phyloP scores from a whole-genome alignment of 37 sponge, comb jelly and placozoan genomes.

The Amphimedon queenslandica region DNA sequence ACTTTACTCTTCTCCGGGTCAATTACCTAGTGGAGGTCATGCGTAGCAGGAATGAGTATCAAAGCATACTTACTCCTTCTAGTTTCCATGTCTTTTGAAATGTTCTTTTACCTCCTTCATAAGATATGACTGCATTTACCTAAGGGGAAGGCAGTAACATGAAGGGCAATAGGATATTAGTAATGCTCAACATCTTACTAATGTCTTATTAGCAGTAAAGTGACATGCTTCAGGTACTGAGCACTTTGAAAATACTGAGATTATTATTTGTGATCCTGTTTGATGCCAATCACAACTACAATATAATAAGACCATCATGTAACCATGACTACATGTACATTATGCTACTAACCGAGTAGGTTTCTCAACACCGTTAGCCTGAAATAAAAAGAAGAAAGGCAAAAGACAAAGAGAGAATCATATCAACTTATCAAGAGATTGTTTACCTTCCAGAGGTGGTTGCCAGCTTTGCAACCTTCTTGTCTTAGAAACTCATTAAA shows the following conservation, averaged over 20 bases:
- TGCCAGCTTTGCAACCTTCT: constrained; percentile 81
- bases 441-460: constrained; percentile 79
- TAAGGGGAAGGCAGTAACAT: constrained; percentile 6
- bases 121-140: constrained; percentile 26
- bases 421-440: too few relatives aligned
- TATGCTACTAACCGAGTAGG: too few relatives aligned
- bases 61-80: constrained; percentile 45
- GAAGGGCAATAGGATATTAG: neutral
- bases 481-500: constrained; percentile 88
- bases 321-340: too few relatives aligned
- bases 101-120: constrained; percentile 47
- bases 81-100: constrained; percentile 31
- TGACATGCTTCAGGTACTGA: constrained; percentile 61
- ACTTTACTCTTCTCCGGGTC: constrained; percentile 64
- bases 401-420: too few relatives aligned
- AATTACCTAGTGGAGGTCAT: constrained; percentile 48
- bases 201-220: constrained; percentile 74
- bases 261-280: constrained; percentile 53
- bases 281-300: constrained; percentile 87
- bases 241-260: constrained; percentile 78
- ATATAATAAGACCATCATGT: neutral
- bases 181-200: constrained; percentile 21
- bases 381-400: too few relatives aligned
- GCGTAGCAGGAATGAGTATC: neutral
- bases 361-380: too few relatives aligned